A percentile compares a stretch with the other conserved stretches of the same genome.
Conservation (phyloP, 2,113 vertebrate species). For the Pantherophis guttatus region DNA sequence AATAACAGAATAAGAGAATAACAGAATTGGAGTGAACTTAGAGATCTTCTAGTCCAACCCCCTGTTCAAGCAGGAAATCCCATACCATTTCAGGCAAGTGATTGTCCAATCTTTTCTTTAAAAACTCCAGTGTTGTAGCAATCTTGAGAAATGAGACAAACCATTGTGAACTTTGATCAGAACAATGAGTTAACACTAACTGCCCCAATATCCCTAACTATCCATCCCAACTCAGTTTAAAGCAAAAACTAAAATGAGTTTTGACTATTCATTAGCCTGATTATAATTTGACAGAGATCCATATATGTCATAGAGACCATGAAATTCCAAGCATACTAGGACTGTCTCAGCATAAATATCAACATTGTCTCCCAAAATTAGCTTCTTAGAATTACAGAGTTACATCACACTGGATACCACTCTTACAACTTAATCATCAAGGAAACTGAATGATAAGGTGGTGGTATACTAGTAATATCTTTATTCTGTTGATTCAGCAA, state of each 20-base stretch:
- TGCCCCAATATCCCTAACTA: background rate
- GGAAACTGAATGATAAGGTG: background rate
- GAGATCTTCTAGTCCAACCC: background rate
- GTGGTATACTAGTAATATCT: background rate
- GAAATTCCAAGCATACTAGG: background rate
- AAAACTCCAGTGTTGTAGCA: background rate
- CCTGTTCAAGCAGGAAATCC: background rate
- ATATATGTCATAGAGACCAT: background rate
- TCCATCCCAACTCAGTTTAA: background rate
- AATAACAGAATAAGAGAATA: background rate
- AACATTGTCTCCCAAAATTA: background rate
- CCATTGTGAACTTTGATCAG: background rate
- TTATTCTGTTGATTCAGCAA: background rate
- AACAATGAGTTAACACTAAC: background rate
- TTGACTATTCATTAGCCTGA: background rate
- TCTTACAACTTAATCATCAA: background rate
- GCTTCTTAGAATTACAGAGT: background rate
- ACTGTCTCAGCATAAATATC: background rate
- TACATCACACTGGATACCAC: background rate
- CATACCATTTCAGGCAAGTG: background rate
- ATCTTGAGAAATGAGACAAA: background rate
- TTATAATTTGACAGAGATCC: background rate
- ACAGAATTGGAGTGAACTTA: background rate
- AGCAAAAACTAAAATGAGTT: background rate
- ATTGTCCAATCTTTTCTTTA: background rate